Conservation (phyloP, 1,140 invertebrate species). For the Papilio helenus region DNA sequence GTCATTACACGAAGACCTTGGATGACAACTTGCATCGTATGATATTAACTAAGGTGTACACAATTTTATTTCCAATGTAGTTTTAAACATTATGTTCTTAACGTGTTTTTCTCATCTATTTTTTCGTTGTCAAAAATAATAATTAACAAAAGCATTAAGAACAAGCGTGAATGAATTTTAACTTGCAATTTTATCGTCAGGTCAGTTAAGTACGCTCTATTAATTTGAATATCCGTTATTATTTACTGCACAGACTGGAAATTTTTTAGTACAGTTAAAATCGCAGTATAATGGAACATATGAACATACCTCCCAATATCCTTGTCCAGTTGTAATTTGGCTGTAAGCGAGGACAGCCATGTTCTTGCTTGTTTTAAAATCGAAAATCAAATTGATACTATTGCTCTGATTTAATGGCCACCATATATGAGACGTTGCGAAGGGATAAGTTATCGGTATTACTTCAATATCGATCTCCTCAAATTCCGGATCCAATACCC, state of each 20-base stretch:
- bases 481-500: constrained; percentile 91
- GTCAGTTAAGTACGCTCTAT: too few species aligned
- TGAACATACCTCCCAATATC: constrained; percentile 96
- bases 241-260: too few species aligned
- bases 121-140: too few species aligned
- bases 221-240: too few species aligned
- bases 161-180: too few species aligned
- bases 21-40: neutral
- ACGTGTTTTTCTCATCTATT: too few species aligned
- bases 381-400: constrained; percentile 91
- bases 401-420: constrained; percentile 89
- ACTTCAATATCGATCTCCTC: constrained; percentile 92
- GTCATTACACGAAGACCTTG: constrained; percentile 14
- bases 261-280: too few species aligned
- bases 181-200: too few species aligned
- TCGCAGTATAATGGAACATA: too few species aligned
- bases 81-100: too few species aligned
- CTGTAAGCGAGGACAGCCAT: constrained; percentile 93
- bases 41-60: neutral
- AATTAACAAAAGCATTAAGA: too few species aligned
- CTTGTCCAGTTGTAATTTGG: constrained; percentile 88
- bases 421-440: constrained; percentile 93
- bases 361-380: constrained; percentile 93
- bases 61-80: neutral
- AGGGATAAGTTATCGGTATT: constrained; percentile 96